Base-by-base conservation (phyloP, 2,797 vertebrate species). In the Gymnoscopelus braueri region DNA sequence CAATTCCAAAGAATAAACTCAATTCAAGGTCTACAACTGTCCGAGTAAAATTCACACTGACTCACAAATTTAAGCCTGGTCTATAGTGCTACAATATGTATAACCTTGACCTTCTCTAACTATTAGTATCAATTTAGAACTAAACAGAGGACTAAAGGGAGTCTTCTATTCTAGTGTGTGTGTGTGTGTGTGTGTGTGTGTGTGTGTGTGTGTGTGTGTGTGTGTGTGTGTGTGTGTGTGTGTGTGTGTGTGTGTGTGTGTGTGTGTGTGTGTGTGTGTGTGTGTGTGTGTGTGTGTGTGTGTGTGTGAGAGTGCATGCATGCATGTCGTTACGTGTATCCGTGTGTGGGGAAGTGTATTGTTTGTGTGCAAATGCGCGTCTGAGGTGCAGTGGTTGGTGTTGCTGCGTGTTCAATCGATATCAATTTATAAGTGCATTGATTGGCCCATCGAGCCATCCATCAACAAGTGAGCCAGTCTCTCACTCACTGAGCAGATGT, bases 391-490 rank as follows among this genome's bases (percentile, higher is more conserved):
- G 55, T 44, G 24, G 12, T 9, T 23, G 5, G 47, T 60, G 48
- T 69, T 49, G n/a, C 19, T 35, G 50, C 60, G 59, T 66, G 58
- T 65, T 63, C 44, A 62, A 49, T 77, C 68, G 56, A 74, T 74
- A 65, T 58, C 65, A 77, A 62, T 71, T 65, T 77, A 67, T 60
- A 66, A 48, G 2, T n/a, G n/a, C 65, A 78, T 74, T 35, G 75
- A 81, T 63, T 60, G 8, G 6, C 53, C 11, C 6, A n/a, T 66
- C 29, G n/a, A 71, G 32, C 50, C 23, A 14, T 55, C 23, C 29
- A 59, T 59, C 68, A 62, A 39, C 54, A 23, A 58, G 63, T 70
- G 58, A 15, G 62, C 15, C 0, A 3, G 58, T 49, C 14, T 14
- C 57, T 58, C 47, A 63, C 39, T 26, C 12, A 57, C 4, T 57